phyloP scores from a whole-genome alignment of 2,797 vertebrate genomes.

The Crossoptilon crossoptilon region DNA sequence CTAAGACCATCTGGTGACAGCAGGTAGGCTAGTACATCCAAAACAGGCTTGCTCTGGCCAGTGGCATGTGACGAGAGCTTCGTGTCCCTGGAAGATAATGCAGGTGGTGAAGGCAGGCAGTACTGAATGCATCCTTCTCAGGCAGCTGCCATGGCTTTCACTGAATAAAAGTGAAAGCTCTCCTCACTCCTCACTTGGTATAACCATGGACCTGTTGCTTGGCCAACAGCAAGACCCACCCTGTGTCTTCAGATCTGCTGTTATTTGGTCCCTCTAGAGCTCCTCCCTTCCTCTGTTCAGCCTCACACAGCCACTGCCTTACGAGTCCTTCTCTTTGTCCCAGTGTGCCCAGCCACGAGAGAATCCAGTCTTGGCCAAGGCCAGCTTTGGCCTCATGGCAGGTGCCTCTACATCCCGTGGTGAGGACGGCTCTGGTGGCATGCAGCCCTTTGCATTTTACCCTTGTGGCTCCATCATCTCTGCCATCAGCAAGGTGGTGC shows the following conservation, averaged over 20 bases:
- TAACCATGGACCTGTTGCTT: neutral
- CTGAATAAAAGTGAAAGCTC: neutral
- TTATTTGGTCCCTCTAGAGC: neutral
- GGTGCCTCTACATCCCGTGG: neutral
- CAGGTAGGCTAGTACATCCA: neutral
- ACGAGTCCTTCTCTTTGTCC: neutral
- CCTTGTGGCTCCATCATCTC: neutral
- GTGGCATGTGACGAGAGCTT: neutral
- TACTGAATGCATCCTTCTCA: neutral
- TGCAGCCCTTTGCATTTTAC: neutral
- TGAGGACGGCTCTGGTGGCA: too few species aligned
- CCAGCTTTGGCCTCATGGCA: neutral
- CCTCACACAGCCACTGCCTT: neutral
- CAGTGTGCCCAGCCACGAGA: neutral
- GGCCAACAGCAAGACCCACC: neutral
- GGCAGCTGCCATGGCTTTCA: neutral
- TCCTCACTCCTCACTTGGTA: accelerated
- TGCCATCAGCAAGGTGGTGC: neutral
- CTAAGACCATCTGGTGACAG: constrained; percentile 4
- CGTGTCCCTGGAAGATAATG: neutral
- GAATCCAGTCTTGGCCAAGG: neutral
- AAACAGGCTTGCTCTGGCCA: neutral
- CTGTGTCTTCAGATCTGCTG: neutral
- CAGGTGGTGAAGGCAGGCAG: neutral
- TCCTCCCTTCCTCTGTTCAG: neutral